Base-by-base conservation (phyloP, 2,888 invertebrate genomes). In the Apeira syringaria region DNA sequence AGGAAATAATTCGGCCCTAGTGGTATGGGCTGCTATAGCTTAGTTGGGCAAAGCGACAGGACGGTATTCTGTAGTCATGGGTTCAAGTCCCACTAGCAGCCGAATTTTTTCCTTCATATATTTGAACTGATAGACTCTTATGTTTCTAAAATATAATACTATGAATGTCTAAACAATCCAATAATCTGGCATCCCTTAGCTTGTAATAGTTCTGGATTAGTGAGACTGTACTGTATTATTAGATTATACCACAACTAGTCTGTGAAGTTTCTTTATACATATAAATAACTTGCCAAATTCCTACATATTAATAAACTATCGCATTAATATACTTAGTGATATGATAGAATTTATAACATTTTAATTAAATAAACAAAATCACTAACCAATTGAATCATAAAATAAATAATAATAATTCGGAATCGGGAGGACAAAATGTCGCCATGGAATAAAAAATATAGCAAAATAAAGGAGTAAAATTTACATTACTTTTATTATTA, bases 321-420 rank as follows among this genome's bases (percentile, higher is more conserved):
- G 34, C 35, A 35, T 40, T 28, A 34, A 44, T 33, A 37, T 46
- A 46, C 35, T 34, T 39, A 45, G 39, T 46, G 45, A 46, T 46
- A 46, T 46, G 45, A 46, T 40, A 26, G 15, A 39, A 35, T 22
- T 7, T 39, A 35, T 38, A 45, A 50, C 63, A 15, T 15, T 3
- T 15, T 15, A 15, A 37, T 37, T 8, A 13, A 53, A 56, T 53
- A 63, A 66, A 62, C 60, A 57, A 64, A 69, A 62, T 70, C 64
- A 71, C 69, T 69, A 74, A 71, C 64, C 64, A 59, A 69, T 49
- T 52, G 41, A 44, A 43, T 46, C 47, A 45, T 34, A 61, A 45
- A 58, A 49, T 38, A 56, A n/a, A n/a, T 3, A 61, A 53, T 46
- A 78, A 82, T 80, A 79, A 82, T 80, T 80, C 77, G 72, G 70